Percentiles rank a stretch among this genome's conserved stretches.
These are phyloP conservation scores for Aphaenogaster floridana DNA, from an alignment of 1,140 invertebrate species.

Conservation along the genomic window DNA sequence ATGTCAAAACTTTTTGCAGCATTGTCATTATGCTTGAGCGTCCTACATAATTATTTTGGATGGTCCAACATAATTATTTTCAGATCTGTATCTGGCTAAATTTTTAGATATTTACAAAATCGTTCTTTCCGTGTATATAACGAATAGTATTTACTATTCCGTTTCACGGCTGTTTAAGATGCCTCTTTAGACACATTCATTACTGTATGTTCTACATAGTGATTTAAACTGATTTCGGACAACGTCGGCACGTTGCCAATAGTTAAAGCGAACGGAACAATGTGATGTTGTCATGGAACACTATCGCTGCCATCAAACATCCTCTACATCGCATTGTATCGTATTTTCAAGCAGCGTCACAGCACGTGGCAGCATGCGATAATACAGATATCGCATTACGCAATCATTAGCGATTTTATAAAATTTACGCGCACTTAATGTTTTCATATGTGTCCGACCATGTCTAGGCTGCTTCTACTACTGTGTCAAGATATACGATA, in stretches of 20 bases:
- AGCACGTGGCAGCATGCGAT: constrained; percentile 26
- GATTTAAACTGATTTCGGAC: constrained; percentile 14
- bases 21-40: no score
- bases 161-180: not conserved
- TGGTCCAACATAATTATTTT: no score
- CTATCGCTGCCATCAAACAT: constrained; percentile 6
- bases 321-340: not conserved
- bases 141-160: not conserved
- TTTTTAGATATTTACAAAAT: no score
- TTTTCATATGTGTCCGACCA: not conserved
- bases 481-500: not conserved
- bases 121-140: not conserved
- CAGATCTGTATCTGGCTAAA: no score
- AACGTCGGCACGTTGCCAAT: not conserved
- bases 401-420: constrained; percentile 16
- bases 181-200: not conserved
- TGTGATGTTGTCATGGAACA: constrained; percentile 4
- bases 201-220: not conserved
- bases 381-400: constrained; percentile 19
- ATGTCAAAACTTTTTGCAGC: no score
- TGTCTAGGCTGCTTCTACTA: not conserved
- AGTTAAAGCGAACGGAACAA: not conserved
- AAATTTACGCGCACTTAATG: not conserved
- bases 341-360: not conserved
- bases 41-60: no score